phyloP scores from a whole-genome alignment of 1,140 invertebrate species.

The Brachystomella parvula region DNA sequence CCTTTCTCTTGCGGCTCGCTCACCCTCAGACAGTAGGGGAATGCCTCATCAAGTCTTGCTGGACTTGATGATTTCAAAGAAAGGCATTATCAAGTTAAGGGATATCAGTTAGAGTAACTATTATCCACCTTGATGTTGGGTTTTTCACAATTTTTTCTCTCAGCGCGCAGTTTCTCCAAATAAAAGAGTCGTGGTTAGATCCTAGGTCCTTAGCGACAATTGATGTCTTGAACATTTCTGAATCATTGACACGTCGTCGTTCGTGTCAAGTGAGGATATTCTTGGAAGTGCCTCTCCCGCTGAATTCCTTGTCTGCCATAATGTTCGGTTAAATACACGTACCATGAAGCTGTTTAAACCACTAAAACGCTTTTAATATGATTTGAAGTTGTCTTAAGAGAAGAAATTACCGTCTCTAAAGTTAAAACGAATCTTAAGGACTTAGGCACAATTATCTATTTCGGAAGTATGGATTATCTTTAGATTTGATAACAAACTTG shows the following conservation, averaged over 20 bases:
- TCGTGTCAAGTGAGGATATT: not conserved
- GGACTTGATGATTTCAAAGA: too few species aligned
- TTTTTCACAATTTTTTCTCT: slow-evolving; percentile 6
- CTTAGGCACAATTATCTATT: not conserved
- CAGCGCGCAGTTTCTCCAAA: slow-evolving; percentile 12
- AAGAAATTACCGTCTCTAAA: not conserved
- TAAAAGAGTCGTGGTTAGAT: slow-evolving; percentile 39
- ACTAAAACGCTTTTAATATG: not conserved
- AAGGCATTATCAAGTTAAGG: too few species aligned
- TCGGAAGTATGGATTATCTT: not conserved
- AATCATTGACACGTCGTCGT: not conserved
- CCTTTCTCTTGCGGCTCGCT: too few species aligned
- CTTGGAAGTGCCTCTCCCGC: not conserved
- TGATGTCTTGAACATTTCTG: slow-evolving; percentile 40
- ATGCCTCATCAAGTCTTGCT: too few species aligned
- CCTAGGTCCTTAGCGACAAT: slow-evolving; percentile 43
- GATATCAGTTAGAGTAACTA: slow-evolving; percentile 15
- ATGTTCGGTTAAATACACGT: not conserved
- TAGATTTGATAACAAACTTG: too few species aligned
- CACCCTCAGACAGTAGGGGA: too few species aligned
- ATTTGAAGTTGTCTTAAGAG: not conserved
- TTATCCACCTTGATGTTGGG: slow-evolving; percentile 9
- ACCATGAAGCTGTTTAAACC: not conserved
- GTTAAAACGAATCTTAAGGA: not conserved
- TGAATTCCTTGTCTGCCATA: not conserved